phyloP scores from a whole-genome alignment of 1,140 invertebrate genomes.

The Drosophila repletoides region DNA sequence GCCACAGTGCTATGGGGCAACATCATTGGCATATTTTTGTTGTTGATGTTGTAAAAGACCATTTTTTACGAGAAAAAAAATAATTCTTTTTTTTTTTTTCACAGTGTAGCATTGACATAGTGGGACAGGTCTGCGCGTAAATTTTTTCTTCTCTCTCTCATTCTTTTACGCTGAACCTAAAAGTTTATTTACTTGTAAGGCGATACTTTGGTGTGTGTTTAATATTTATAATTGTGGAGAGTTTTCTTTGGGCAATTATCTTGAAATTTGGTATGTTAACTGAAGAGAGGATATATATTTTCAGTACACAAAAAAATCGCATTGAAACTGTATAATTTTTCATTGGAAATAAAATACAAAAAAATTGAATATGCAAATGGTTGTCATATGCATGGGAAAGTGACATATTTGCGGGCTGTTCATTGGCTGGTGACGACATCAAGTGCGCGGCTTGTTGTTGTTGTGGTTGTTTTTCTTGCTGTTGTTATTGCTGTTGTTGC shows the following conservation, averaged over 20 bases:
- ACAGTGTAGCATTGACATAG: neutral
- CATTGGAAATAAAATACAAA: neutral
- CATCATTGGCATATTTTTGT: constrained; percentile 18
- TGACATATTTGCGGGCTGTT: constrained; percentile 11
- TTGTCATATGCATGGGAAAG: neutral
- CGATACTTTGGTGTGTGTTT: too few species aligned
- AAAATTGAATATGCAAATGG: constrained; percentile 8
- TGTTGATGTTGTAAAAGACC: neutral
- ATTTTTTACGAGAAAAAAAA: neutral
- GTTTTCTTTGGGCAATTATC: too few species aligned
- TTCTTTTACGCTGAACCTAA: too few species aligned
- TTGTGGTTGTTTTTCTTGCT: neutral
- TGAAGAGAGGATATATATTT: too few species aligned
- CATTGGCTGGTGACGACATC: constrained; percentile 19
- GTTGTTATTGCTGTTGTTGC: too few species aligned
- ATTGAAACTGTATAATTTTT: too few species aligned
- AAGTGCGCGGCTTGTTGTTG: neutral
- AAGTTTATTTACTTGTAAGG: too few species aligned
- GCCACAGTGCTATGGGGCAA: neutral
- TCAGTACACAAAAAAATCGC: too few species aligned
- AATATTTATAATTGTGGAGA: too few species aligned
- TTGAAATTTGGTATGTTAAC: too few species aligned
- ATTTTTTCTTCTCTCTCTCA: too few species aligned
- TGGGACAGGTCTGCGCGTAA: constrained; percentile 3
- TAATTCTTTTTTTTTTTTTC: neutral